Conservation (phyloP, 2,888 invertebrate species). For the Geotrupes spiniger region DNA sequence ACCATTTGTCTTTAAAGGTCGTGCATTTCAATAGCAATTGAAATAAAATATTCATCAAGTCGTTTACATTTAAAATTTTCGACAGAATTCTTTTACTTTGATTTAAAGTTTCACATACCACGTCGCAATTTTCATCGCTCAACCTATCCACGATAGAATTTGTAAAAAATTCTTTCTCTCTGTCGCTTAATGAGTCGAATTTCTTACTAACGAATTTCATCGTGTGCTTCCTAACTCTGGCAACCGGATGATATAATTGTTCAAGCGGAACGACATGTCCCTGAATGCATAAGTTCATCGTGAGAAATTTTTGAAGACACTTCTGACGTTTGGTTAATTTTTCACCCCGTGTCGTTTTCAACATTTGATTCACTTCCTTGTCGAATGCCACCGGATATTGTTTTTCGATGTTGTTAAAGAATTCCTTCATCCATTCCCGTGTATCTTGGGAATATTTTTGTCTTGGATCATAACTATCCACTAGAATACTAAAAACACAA, state of each 20-base stretch:
- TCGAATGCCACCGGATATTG: conserved; percentile 74
- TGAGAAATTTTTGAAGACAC: conserved; percentile 38
- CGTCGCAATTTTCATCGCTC: conserved; percentile 62
- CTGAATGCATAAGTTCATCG: no score
- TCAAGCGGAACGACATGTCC: conserved; percentile 52
- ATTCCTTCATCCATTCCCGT: conserved; percentile 40
- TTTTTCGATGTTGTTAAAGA: conserved; percentile 62
- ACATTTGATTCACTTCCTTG: conserved; percentile 60
- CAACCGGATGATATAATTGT: conserved; percentile 69
- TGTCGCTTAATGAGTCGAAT: conserved; percentile 51
- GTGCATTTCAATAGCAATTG: conserved; percentile 54
- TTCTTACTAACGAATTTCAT: conserved; percentile 62
- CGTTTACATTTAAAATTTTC: conserved; percentile 30
- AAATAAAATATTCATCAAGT: conserved; percentile 53
- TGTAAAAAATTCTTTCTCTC: conserved; percentile 60
- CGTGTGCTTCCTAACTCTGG: conserved; percentile 64
- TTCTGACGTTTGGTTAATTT: conserved; percentile 25
- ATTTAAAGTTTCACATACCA: conserved; percentile 58
- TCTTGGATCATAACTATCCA: conserved; percentile 34
- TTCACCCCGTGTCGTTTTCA: conserved; percentile 36
- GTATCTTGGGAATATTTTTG: conserved; percentile 30
- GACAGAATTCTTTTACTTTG: conserved; percentile 15
- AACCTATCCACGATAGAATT: conserved; percentile 65
- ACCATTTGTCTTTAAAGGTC: conserved; percentile 45
- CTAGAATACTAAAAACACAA: conserved; percentile 36